Percentiles rank a stretch among this genome's conserved stretches.
These are phyloP conservation scores for Leptodactylus fallax DNA, from an alignment of 2,797 vertebrate genomes.

Conservation along the genomic window DNA sequence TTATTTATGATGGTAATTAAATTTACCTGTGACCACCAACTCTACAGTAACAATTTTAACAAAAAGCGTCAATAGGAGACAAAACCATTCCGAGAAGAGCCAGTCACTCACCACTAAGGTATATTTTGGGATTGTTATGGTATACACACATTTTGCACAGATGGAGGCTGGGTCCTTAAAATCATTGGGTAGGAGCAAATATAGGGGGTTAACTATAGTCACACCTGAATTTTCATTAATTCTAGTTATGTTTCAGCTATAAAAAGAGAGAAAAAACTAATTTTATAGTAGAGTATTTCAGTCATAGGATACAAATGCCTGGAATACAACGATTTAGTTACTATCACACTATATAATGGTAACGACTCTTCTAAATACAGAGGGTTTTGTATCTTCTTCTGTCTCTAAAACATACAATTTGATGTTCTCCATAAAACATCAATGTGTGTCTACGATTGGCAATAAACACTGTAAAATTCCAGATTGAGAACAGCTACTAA, in stretches of 20 bases:
- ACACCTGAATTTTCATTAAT: neutral
- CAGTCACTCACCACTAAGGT: too few relatives aligned
- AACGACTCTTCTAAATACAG: constrained; percentile 16
- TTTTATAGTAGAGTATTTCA: neutral
- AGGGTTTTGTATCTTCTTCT: constrained; percentile 3
- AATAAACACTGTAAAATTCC: constrained; percentile 28
- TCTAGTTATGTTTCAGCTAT: neutral
- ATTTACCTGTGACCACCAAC: too few relatives aligned
- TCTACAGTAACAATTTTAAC: too few relatives aligned
- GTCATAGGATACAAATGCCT: neutral
- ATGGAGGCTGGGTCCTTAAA: neutral
- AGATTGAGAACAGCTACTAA: constrained; percentile 24
- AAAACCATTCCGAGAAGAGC: too few relatives aligned
- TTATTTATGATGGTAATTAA: too few relatives aligned
- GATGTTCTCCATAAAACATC: constrained; percentile 25
- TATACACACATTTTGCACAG: neutral
- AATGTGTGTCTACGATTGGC: constrained; percentile 1
- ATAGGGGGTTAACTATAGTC: too few relatives aligned
- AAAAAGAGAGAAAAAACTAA: neutral
- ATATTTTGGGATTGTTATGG: neutral
- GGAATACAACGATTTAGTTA: neutral
- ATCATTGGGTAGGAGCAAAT: neutral
- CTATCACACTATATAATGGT: constrained; percentile 2
- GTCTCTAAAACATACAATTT: constrained; percentile 23
- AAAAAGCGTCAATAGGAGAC: too few relatives aligned